Conservation (phyloP, 2,888 invertebrate genomes). For the Mythimna ferrago region DNA sequence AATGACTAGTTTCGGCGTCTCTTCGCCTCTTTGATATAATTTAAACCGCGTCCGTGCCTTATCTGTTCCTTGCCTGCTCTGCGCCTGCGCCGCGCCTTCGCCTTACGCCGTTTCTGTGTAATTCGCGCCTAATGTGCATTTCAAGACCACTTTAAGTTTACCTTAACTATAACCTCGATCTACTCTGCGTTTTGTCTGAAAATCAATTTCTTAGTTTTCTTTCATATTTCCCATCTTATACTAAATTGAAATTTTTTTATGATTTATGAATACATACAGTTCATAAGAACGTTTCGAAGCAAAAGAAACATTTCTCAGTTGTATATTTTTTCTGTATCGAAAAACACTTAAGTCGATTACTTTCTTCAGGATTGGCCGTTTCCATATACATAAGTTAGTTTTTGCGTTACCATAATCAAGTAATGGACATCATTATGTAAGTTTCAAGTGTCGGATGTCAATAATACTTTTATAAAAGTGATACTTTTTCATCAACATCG, state of each 20-base stretch:
- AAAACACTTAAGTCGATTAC: conserved; percentile 47
- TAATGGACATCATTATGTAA: conserved; percentile 34
- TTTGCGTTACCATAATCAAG: conserved; percentile 36
- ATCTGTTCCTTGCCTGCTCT: too few species aligned
- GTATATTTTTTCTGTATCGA: conserved; percentile 20
- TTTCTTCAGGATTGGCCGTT: conserved; percentile 27
- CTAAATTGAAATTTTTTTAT: conserved; percentile 24
- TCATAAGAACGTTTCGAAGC: conserved; percentile 5
- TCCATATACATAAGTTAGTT: conserved; percentile 32
- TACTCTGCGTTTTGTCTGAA: not conserved
- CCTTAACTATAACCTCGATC: not conserved
- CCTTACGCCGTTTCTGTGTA: too few species aligned
- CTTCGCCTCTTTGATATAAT: too few species aligned
- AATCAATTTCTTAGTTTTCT: not conserved
- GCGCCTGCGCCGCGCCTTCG: too few species aligned
- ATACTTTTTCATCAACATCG: not conserved
- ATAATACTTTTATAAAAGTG: conserved; percentile 4
- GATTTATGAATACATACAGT: conserved; percentile 21
- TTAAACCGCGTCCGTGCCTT: too few species aligned
- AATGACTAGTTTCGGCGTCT: too few species aligned
- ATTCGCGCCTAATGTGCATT: not conserved
- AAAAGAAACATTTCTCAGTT: conserved; percentile 11
- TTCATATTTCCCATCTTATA: not conserved
- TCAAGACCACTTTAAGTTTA: not conserved
- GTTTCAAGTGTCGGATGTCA: not conserved